Base-by-base conservation (phyloP, 2,797 vertebrate genomes). In the Bovichtus variegatus region DNA sequence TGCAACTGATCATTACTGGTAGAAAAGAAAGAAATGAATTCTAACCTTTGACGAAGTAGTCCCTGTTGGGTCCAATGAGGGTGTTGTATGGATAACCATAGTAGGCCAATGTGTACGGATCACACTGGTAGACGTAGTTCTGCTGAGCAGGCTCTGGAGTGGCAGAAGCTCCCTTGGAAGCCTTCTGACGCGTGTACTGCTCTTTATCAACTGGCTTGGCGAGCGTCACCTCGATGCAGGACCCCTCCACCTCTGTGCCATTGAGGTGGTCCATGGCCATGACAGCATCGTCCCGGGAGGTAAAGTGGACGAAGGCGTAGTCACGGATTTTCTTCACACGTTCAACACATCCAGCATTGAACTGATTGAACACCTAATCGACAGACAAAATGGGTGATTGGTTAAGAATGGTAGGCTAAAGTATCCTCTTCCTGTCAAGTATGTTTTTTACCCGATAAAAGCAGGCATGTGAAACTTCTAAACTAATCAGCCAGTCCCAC, bases 41-140 rank as follows among this genome's bases (percentile, higher is more conserved):
- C 97, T 96, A 95, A 99, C 98, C 98, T 99, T 99, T 99, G 87
- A 98, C 96, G 71, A 99, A 99, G 95, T 99, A 99, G 72, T 99
- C 98, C 83, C 98, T 95, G 95, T 99, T 99, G 86, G 98, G 98
- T 89, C 98, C 98, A 1, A 99, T 96, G 86, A 99, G 95, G n/a
- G 97, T 96, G 86, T 94, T 99, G 95, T 99, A 99, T 2, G 98
- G 98, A 84, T 99, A 99, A 65, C 97, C 96, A 3, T 99, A 99
- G 92, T 99, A 99, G 0, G 98, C 96, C 80, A 99, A 90, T 1
- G 97, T 95, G 92, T 99, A 99, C 0, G 98, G 98, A 85, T 99
- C 98, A 66, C 98, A 99, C 74, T 99, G 97, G 92, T 99, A 99
- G 84, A 99, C 94, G 67, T 97, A 98, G 92, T 94, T 97, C 72